Evolutionary conservation across 2,888 invertebrate species (phyloP), one percentile per base, ranked within the genome.

Genomic region (Hybos culiciformis): DNA sequence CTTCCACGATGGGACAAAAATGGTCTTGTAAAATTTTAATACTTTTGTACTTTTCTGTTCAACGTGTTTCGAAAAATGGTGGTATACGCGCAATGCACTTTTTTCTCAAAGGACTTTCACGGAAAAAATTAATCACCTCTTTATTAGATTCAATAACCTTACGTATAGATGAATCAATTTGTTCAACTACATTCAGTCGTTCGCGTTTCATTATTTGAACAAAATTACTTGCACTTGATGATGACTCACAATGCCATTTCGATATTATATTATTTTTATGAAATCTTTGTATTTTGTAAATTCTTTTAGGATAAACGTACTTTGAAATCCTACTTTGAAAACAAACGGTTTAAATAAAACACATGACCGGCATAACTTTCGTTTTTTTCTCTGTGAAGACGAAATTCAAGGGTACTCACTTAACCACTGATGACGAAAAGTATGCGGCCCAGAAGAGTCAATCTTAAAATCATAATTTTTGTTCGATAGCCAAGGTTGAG

Each of bases 161-260:
- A 21, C 21, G 20, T 37, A 45, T 39, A 40, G 36, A 17, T 31
- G 43, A 44, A 41, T 45, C 42, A 39, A 48, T 32, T 43, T 46
- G 43, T 19, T 51, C 33, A 39, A 48, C 45, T 24, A 51, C 50
- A 41, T 48, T 15, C 21, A 31, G 14, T 17, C 20, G 7, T 33
- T 33, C 15, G 17, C 33, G 33, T 41, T 21, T 9, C 20, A 20
- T 41, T 34, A 26, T 21, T 32, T 46, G 46, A 23, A 49, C 44
- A 49, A 58, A 55, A 31, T 42, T 40, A 51, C 46, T 58, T 44
- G 55, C 55, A 49, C 51, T 51, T 46, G 41, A 46, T 26, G 49
- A 41, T 52, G 57, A 48, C 31, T 45, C 41, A 44, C 46, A 46
- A 44, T 59, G 56, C 45, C 49, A 50, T 40, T 55, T 40, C 23